Percentiles rank a stretch among this genome's conserved stretches.
Evolutionary conservation across 2,888 invertebrate genomes (phyloP).

Genomic region (Scaeva pyrastri): DNA sequence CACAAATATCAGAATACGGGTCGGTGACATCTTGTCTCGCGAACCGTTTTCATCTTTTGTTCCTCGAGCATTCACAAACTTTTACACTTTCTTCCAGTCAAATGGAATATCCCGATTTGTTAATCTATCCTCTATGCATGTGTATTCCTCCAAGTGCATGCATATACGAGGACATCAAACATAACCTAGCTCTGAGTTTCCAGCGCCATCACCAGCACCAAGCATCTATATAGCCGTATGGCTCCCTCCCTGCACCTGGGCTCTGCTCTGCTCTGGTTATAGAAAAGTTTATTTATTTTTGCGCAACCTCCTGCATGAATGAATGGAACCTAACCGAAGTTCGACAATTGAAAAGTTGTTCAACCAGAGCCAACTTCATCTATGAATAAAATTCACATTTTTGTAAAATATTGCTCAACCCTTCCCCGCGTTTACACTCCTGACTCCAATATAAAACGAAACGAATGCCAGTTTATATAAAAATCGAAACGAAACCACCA

Average conservation of each 20-base stretch:
- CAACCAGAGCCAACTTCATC: conserved; percentile 66
- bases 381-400: conserved; percentile 70
- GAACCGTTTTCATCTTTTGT: conserved; percentile 15
- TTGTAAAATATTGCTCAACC: conserved; percentile 50
- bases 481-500: not conserved
- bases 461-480: conserved; percentile 25
- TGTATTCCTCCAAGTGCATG: conserved; percentile 6
- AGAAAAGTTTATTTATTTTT: conserved; percentile 52
- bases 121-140: conserved; percentile 39
- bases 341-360: conserved; percentile 70
- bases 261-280: no score
- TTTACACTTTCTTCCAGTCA: conserved; percentile 48
- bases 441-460: not conserved
- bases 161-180: no score
- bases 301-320: conserved; percentile 53
- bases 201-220: conserved; percentile 6
- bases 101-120: conserved; percentile 55
- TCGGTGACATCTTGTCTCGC: conserved; percentile 37
- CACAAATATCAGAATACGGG: conserved; percentile 23
- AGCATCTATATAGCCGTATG: no score
- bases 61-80: conserved; percentile 26
- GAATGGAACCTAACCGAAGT: conserved; percentile 48
- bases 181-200: no score
- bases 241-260: no score
- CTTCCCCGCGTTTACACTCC: not conserved